These are phyloP conservation scores for Umimayanthus chanpuru DNA, from an alignment of 92 coral and sea anemone species.

Conservation along the genomic window DNA sequence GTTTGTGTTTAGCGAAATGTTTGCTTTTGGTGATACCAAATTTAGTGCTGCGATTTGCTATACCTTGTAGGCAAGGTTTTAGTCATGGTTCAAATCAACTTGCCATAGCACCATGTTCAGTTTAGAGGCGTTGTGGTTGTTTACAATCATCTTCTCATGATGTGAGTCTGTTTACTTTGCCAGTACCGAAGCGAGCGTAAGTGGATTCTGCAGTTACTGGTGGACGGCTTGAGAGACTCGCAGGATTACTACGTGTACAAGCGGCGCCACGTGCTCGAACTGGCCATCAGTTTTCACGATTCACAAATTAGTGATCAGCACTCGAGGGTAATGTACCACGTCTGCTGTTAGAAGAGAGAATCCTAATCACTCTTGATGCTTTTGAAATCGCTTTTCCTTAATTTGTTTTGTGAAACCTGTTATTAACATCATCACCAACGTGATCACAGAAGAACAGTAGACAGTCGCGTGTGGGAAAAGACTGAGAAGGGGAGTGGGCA, in stretches of 20 bases:
- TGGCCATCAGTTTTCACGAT: conserved; percentile 79
- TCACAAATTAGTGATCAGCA: conserved; percentile 80
- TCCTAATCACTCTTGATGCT: not conserved
- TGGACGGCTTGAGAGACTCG: conserved; percentile 86
- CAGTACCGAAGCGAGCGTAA: conserved; percentile 82
- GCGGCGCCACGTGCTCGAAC: conserved; percentile 86
- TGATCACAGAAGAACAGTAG: not conserved
- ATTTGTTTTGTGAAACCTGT: too few species aligned
- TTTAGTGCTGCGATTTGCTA: too few species aligned
- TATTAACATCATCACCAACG: not conserved
- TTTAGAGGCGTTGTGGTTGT: too few species aligned
- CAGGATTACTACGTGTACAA: conserved; percentile 93
- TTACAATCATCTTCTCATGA: not conserved
- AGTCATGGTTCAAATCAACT: too few species aligned
- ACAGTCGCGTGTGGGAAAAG: not conserved
- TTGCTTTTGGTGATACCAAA: too few species aligned
- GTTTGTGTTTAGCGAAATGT: too few species aligned
- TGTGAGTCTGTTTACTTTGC: not conserved
- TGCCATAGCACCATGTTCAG: not conserved
- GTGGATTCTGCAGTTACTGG: conserved; percentile 89
- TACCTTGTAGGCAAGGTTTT: too few species aligned
- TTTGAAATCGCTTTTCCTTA: too few species aligned
- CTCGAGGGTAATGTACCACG: conserved; percentile 60
- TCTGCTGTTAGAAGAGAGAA: not conserved
- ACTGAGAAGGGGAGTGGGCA: not conserved